Base-by-base conservation (phyloP, 2,797 vertebrate genomes). In the Gymnoscopelus microlampas region DNA sequence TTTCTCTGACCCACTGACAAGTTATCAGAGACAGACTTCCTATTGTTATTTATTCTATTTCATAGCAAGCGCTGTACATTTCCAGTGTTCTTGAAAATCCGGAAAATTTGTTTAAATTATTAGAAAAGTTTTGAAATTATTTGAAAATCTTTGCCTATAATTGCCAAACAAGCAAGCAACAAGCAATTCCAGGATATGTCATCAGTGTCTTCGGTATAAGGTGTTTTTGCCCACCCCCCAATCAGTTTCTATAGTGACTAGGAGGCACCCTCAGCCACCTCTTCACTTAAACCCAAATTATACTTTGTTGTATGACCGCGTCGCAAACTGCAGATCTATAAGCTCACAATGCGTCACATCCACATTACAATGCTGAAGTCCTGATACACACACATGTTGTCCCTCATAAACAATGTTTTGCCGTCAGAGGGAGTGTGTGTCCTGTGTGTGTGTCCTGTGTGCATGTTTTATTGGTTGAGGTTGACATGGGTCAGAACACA, bases 351-450 rank as follows among this genome's bases (percentile, higher is more conserved):
- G 39, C 39, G 9, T 44, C 39, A 35, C 32, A 35, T 35, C 32
- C 5, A 4, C 32, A 44, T 44, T 44, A 6, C 63, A 1, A 57
- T 70, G 5, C 58, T 81, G 77, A 84, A 67, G 63, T 78, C 67
- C 62, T 23, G 39, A 39, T 24, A 64, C 78, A 62, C 26, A 81
- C 71, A 79, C 68, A 73, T 39, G 75, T 63, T 60, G 2, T 19
- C 66, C 68, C 83, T 68, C 80, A 73, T 90, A 84, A 87, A 85
- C 69, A 55, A 58, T 72, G 53, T 58, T 74, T 53, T 60, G 56
- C 75, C 79, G 79, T 63, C 73, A 80, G 77, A 76, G 57, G 49
- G 39, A 61, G 67, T 71, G 77, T 78, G 73, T 78, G 69, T 77
- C 19, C 67, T 78, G 81, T 64, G 56, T 76, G 60, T 69, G 0